These are phyloP conservation scores for Bubo blakistoni DNA, from an alignment of 2,113 vertebrate genomes.

Conservation along the genomic window DNA sequence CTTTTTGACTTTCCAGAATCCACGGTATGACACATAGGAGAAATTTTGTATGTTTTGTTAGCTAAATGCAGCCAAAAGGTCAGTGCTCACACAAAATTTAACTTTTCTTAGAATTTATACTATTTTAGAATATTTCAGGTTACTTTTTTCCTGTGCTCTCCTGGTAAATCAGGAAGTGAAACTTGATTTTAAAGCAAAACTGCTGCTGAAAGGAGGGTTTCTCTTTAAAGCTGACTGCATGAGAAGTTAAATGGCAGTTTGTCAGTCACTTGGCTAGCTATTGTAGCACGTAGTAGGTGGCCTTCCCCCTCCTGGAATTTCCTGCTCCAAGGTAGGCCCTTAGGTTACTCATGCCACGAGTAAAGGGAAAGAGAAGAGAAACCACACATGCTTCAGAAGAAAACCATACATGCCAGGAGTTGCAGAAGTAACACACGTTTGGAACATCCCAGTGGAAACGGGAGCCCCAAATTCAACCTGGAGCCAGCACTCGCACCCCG, in stretches of 20 bases:
- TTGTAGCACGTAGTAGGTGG: conserved; percentile 2
- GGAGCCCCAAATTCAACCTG: neutral
- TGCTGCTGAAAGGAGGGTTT: neutral
- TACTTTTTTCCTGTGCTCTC: neutral
- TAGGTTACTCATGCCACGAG: neutral
- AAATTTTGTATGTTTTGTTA: neutral
- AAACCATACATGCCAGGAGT: neutral
- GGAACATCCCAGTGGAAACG: neutral
- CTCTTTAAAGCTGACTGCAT: neutral
- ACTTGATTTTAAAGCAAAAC: neutral
- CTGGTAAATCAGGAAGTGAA: neutral
- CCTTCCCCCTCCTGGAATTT: conserved; percentile 33
- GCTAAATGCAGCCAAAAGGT: neutral
- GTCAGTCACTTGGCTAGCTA: conserved; percentile 14
- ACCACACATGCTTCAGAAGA: neutral
- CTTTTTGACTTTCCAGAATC: neutral
- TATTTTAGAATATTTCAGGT: neutral
- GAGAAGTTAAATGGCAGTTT: neutral
- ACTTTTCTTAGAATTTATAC: neutral
- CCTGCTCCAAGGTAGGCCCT: conserved; percentile 42
- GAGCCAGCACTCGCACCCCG: fast-evolving
- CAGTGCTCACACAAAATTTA: neutral
- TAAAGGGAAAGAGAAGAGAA: conserved; percentile 9
- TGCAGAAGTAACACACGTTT: neutral
- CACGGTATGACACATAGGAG: neutral